Evolutionary conservation across 2,797 vertebrate species (phyloP).

Genomic region (Poecilia gillii): DNA sequence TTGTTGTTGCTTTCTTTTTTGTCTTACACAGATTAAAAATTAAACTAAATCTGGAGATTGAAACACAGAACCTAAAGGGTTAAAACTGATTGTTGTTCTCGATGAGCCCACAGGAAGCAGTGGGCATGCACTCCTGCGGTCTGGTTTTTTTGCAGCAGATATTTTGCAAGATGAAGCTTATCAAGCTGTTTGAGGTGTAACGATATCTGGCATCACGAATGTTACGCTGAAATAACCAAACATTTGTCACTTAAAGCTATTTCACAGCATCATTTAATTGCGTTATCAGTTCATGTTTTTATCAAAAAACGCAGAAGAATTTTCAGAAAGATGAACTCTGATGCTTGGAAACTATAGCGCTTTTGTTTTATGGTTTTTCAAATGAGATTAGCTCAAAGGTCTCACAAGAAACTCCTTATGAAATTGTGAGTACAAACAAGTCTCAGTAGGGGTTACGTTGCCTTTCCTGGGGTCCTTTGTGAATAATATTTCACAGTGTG

Average conservation of each 20-base stretch:
- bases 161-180: background rate
- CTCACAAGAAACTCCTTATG: constrained; percentile 19
- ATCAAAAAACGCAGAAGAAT: background rate
- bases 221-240: background rate
- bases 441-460: constrained; percentile 6
- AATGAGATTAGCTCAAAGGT: constrained; percentile 8
- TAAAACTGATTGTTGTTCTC: background rate
- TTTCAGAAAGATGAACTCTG: background rate
- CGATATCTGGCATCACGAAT: background rate
- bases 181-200: background rate
- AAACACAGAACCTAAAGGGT: background rate
- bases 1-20: background rate
- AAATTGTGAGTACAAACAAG: constrained; percentile 13
- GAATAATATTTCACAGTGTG: constrained; percentile 39
- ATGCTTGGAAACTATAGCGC: constrained; percentile 2
- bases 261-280: background rate
- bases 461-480: constrained; percentile 28
- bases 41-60: background rate
- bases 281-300: background rate
- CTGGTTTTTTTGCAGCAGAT: background rate
- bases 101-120: background rate
- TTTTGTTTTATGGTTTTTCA: constrained; percentile 22
- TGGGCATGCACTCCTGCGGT: background rate
- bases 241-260: background rate
- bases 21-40: background rate